Evolutionary conservation across 64 coral and sea anemone genomes (phyloP), one percentile per base, ranked within the genome.

Genomic region (Actinia tenebrosa): DNA sequence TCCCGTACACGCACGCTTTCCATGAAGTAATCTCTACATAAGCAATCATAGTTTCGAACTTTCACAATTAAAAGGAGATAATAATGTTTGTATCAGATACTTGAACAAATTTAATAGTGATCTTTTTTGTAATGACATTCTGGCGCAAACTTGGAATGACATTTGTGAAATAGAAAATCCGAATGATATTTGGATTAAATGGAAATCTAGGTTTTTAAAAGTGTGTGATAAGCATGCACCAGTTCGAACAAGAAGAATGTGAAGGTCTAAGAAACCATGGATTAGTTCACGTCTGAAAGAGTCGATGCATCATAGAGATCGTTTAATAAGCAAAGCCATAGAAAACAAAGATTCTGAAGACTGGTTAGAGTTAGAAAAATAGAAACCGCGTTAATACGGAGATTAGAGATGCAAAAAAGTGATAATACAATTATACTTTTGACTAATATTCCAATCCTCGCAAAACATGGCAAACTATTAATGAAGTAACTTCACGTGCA

Each of bases 141-240:
- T 63, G 60, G 60, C 60, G 14, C 60, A 63, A 18, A 10, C 60
- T 19, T 63, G 60, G 60, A 63, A 63, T 63, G 60, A 63, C 15
- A 63, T 63, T 63, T 63, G 60, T 10, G 60, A 63, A 63, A 63
- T 63, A 18, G 60, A 89, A 30, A 62, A 89, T 64, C 92, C 87
- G 46, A 89, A 89, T 86, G 83, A 86, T 71, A 93, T 93, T 87
- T 93, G 92, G 87, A 66, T 53, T 81, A 89, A 86, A 71, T 93
- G 92, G 87, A 93, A 93, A 82, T 89, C 54, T 86, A 59, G 45
- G 92, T 63, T 63, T 63, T 63, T 63, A 63, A 63, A 63, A 63
- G 60, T 63, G 13, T 63, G 60, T 15, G 60, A 93, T 80, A 93
- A 85, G 42, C 87, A 89, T 86, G 92, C 92, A 68, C 87, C 92